Base-by-base conservation (phyloP, 2,113 vertebrate genomes). In the Nannospalax galili region DNA sequence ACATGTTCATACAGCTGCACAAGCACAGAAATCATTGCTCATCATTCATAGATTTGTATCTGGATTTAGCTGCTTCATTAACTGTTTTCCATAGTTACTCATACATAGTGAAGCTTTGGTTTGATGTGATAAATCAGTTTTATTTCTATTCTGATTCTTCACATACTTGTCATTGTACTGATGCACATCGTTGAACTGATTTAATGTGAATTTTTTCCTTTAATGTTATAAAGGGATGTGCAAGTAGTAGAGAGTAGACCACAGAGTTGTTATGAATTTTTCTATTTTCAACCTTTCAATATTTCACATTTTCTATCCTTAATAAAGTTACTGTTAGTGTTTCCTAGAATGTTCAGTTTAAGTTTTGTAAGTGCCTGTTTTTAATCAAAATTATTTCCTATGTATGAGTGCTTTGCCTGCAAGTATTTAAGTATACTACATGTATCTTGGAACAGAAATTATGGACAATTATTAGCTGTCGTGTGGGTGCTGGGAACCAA, bases 21-120 rank as follows among this genome's bases (percentile, higher is more conserved):
- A 67, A 12, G 17, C 7, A 58, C 1, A 19, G 3, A 60, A 5
- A 0, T 20, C 26, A 10, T 87, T 90, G 90, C 90, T 64, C 30
- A n/a, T 72, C 16, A 58, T 84, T 84, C 20, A 32, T 69, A 37
- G 45, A 26, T 17, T 20, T 6, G 22, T 5, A 20, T n/a, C 78
- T 80, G 16, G 7, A 78, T 84, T 91, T 93, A 69, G 30, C 26
- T 79, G 24, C 72, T 73, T 84, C 24, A 32, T 93, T 91, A 87
- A 92, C 85, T 92, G 62, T 88, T 88, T 93, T 84, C 42, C 52
- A 92, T 58, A 96, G 79, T 67, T 73, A 78, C 26, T 80, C 42
- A 94, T 67, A 56, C 37, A 35, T 91, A 73, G 56, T 78, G 42
- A 48, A 88, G 60, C 77, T 92, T 58, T 56, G 58, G 11, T 65